Percentiles rank a stretch among this genome's conserved stretches.
Conservation (phyloP, 2,113 vertebrate species). For the Jaculus jaculus region DNA sequence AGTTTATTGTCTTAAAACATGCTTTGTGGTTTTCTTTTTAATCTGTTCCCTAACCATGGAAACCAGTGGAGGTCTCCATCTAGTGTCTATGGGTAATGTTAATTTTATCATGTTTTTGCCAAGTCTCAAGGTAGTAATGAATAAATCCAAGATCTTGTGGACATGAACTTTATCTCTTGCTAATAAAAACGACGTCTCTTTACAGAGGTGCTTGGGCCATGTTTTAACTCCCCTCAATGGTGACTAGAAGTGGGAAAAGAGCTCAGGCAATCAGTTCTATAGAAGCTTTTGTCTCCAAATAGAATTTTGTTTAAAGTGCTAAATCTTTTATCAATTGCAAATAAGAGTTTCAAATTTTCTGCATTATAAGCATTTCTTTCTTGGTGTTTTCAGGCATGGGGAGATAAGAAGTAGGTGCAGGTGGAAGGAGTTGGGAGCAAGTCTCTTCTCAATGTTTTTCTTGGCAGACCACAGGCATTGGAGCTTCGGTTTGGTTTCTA, state of each 20-base stretch:
- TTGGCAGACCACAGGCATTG: neutral
- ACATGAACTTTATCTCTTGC: conserved; percentile 29
- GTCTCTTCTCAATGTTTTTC: neutral
- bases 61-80: neutral
- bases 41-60: neutral
- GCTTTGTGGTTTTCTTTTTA: neutral
- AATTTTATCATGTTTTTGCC: conserved; percentile 41
- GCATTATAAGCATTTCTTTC: neutral
- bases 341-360: conserved; percentile 14
- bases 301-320: neutral
- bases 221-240: neutral
- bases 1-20: neutral
- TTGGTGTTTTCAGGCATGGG: neutral
- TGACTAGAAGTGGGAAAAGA: neutral
- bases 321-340: neutral
- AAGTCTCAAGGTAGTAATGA: conserved; percentile 16
- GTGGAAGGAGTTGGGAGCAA: too few species aligned
- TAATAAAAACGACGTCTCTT: conserved; percentile 4
- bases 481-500: neutral
- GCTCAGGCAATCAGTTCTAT: neutral
- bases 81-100: conserved; percentile 21
- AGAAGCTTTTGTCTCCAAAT: neutral
- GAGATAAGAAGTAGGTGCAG: neutral
- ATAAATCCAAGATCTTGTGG: neutral
- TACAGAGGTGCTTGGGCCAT: neutral